Conservation (phyloP, 2,797 vertebrate species). For the Emys orbicularis region DNA sequence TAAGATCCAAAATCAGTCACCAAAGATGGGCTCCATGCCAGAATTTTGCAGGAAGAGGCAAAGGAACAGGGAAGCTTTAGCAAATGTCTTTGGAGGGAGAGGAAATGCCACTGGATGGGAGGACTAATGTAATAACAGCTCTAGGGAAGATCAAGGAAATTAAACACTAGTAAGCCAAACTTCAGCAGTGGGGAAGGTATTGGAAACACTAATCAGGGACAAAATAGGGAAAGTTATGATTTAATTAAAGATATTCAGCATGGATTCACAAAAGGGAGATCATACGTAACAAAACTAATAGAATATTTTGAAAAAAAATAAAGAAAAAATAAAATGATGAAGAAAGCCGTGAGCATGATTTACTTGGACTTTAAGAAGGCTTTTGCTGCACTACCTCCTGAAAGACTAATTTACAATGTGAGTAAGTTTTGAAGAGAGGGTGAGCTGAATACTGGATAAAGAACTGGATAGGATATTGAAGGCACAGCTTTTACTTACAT, state of each 20-base stretch:
- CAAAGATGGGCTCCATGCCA: slow-evolving; percentile 27
- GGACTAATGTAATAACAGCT: slow-evolving; percentile 66
- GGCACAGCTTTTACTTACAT: slow-evolving; percentile 2
- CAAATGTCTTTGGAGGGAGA: slow-evolving; percentile 32
- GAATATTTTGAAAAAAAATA: slow-evolving; percentile 79
- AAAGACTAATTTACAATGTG: slow-evolving; percentile 45
- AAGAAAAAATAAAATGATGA: slow-evolving; percentile 70
- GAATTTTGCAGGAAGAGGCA: not conserved
- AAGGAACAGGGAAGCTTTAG: slow-evolving; percentile 8
- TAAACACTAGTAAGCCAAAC: slow-evolving; percentile 80
- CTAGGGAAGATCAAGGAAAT: slow-evolving; percentile 79
- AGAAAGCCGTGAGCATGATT: slow-evolving; percentile 72
- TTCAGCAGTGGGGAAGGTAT: slow-evolving; percentile 79
- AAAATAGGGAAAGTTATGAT: slow-evolving; percentile 85
- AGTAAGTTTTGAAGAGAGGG: slow-evolving; percentile 44
- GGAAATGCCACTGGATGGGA: slow-evolving; percentile 26
- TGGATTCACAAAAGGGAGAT: slow-evolving; percentile 85
- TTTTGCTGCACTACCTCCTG: slow-evolving; percentile 56
- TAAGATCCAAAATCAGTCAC: not conserved
- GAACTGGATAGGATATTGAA: not conserved
- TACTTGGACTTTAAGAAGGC: slow-evolving; percentile 65
- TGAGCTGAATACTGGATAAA: slow-evolving; percentile 57
- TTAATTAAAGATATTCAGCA: slow-evolving; percentile 88
- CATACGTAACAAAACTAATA: slow-evolving; percentile 83
- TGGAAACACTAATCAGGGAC: slow-evolving; percentile 83